Evolutionary conservation across 2,113 vertebrate species (phyloP), one percentile per base, ranked within the genome.

Genomic region (Thamnophis sirtalis): DNA sequence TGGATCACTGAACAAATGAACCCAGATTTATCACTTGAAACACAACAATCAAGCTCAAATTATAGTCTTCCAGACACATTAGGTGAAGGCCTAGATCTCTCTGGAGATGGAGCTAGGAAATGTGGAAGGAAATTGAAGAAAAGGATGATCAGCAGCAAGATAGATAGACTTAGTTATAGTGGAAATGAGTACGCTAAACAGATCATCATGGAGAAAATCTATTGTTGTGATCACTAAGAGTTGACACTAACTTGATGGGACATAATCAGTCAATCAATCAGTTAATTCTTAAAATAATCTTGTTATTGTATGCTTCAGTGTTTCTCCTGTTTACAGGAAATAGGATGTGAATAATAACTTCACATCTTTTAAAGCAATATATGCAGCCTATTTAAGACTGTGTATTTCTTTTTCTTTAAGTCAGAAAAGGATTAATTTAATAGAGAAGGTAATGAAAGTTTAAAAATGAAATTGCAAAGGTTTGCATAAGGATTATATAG

Each of bases 361-460:
- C 73, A 80, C 21, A 80, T 80, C 17, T 43, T 21, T 80, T 80
- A 80, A 80, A 80, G 73, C 33, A 80, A 43, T 80, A 80, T 80
- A 9, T 80, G 33, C 33, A 33, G 50, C 24, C 43, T 85, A 28
- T 15, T 84, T 90, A 85, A 58, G 89, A 24, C 24, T 17, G 21
- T 33, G 24, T 13, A 80, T 10, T 51, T 80, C 0, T 86, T 28
- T 86, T 51, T 87, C 13, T 28, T 50, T 60, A 89, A 91, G 43
- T 53, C 56, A 87, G 63, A 48, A 50, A 43, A 19, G 4, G 3
- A 2, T 28, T 17, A 92, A 92, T 43, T 90, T 53, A n/a, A 93
- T 92, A 68, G 87, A 93, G 89, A 87, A 28, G 73, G 88, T 93
- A 91, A 94, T 93, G 87, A 60, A 90, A 90, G 3, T 21, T 49